Evolutionary conservation across 2,113 vertebrate genomes (phyloP), one percentile per base, ranked within the genome.

Genomic region (Piprites chloris): DNA sequence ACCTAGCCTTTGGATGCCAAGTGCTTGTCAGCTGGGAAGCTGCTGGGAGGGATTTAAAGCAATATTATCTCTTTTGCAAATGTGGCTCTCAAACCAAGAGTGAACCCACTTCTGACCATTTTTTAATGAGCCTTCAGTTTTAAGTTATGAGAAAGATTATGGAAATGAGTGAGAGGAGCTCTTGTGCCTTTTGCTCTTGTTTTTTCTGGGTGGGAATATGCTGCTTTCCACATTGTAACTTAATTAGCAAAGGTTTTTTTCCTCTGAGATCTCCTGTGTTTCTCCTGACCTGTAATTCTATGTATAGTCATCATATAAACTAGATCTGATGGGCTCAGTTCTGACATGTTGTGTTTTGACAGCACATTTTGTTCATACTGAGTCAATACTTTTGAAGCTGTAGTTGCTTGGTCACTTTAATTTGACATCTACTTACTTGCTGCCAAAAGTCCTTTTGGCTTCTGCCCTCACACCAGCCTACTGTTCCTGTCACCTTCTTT

Each of bases 21-120:
- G 96, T 96, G 97, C 90, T 94, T 98, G 97, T 98, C 98, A 98
- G 97, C 97, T 98, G 98, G 75, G 96, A 85, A 58, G 41, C 87
- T 71, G 21, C 69, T 87, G 75, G 77, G 46, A 79, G 61, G 62
- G 90, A 90, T 95, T 96, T 95, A 86, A 84, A 96, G 86, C 79
- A 89, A 37, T 83, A 89, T 33, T 71, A 39, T 58, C 71, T 87
- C 58, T 86, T 66, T 44, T 94, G 76, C 74, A 89, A 72, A 35
- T 58, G 41, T 30, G 49, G 35, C 67, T 26, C 33, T 67, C 76
- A 89, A 78, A 68, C 22, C 28, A 59, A 56, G 65, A 76, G 11
- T 42, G 37, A 56, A 53, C 72, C 30, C 33, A 79, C 50, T 58
- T 96, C 74, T 92, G 91, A 95, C 88, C 79, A 19, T 49, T 85